phyloP scores from a whole-genome alignment of 2,888 invertebrate genomes.

The Trisateles emortualis region DNA sequence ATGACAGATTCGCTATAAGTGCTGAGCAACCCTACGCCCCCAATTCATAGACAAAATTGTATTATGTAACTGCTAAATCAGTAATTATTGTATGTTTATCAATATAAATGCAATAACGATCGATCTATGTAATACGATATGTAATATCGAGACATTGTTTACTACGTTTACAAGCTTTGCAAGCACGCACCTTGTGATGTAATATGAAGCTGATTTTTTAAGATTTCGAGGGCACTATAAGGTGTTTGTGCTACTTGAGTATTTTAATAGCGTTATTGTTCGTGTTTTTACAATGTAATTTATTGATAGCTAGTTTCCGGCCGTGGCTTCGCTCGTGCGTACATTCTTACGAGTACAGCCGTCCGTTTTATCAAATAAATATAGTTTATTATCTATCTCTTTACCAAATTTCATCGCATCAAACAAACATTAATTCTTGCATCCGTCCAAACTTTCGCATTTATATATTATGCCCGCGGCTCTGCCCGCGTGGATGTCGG shows the following conservation, averaged over 20 bases:
- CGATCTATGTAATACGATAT: slow-evolving; percentile 55
- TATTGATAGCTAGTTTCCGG: too few species aligned
- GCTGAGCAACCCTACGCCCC: background rate
- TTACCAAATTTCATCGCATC: too few species aligned
- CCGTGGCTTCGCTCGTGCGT: too few species aligned
- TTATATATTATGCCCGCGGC: too few species aligned
- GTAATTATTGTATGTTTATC: slow-evolving; percentile 33
- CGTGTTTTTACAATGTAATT: background rate
- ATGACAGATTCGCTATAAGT: too few species aligned
- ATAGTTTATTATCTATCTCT: too few species aligned
- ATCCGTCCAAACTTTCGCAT: too few species aligned
- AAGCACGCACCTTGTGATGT: slow-evolving; percentile 21
- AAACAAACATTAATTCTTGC: too few species aligned
- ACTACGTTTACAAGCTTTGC: slow-evolving; percentile 26
- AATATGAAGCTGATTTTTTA: slow-evolving; percentile 35
- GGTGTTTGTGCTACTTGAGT: slow-evolving; percentile 12
- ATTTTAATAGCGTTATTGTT: background rate
- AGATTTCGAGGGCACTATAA: slow-evolving; percentile 29
- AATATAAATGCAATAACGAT: slow-evolving; percentile 49
- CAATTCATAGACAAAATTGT: slow-evolving; percentile 11
- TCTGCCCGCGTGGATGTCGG: too few species aligned
- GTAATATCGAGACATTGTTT: slow-evolving; percentile 57
- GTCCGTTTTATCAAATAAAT: too few species aligned
- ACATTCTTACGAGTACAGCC: too few species aligned
- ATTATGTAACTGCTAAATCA: slow-evolving; percentile 23